Conservation (phyloP, 1,140 invertebrate genomes). For the Philaenus spumarius region DNA sequence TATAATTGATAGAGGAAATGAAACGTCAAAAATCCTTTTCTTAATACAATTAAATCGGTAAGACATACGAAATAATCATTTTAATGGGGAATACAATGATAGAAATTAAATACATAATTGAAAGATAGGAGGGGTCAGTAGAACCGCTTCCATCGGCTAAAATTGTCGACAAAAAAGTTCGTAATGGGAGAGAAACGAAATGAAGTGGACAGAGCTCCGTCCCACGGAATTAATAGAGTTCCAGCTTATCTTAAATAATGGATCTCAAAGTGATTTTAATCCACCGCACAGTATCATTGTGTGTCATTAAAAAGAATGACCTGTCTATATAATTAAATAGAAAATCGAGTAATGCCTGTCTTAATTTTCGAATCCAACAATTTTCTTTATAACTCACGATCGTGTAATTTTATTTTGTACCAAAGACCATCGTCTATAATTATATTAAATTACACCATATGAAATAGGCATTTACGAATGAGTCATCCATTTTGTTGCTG, state of each 20-base stretch:
- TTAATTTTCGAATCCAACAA: constrained; percentile 15
- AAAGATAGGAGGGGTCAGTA: too few relatives aligned
- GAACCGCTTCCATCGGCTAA: too few relatives aligned
- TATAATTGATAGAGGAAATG: too few relatives aligned
- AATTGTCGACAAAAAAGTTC: too few relatives aligned
- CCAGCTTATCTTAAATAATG: constrained; percentile 17
- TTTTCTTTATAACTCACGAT: constrained; percentile 16
- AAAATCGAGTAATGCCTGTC: constrained; percentile 16
- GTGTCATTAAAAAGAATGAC: constrained; percentile 5
- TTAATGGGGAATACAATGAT: too few relatives aligned
- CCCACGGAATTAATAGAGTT: constrained; percentile 11
- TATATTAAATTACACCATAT: constrained; percentile 16
- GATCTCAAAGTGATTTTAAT: constrained; percentile 3
- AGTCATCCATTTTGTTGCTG: constrained; percentile 12
- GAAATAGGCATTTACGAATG: constrained; percentile 16
- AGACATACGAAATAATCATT: too few relatives aligned
- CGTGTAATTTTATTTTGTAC: constrained; percentile 13
- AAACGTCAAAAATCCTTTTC: too few relatives aligned
- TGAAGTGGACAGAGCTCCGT: too few relatives aligned
- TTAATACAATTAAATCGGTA: too few relatives aligned
- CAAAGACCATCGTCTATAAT: constrained; percentile 15
- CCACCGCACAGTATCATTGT: constrained; percentile 10
- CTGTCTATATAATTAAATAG: constrained; percentile 17
- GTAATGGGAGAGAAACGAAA: too few relatives aligned
- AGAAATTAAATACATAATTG: too few relatives aligned